Evolutionary conservation across 1,140 invertebrate genomes (phyloP), one percentile per base, ranked within the genome.

Genomic region (Lasioglossum albipes): DNA sequence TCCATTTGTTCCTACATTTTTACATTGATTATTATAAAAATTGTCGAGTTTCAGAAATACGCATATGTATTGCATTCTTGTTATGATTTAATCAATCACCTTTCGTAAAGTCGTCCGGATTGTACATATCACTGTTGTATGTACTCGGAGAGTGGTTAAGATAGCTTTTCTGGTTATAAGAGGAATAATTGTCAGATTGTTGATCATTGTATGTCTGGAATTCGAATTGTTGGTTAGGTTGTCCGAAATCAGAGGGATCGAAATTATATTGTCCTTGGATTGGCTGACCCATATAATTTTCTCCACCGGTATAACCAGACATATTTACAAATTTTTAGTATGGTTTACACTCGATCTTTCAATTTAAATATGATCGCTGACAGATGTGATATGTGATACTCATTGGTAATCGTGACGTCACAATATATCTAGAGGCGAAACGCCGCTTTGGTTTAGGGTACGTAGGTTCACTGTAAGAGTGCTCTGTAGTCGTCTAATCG

Each of bases 141-240:
- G 84, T 1, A 74, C 54, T 89, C 76, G 91, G 90, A 13, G 87
- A 90, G 7, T 92, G 91, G 82, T 92, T 91, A 10, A 93, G 84
- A 70, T 82, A 93, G 27, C 83, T 84, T 66, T 92, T 89, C 54
- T 90, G 90, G 3, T 82, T 12, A 75, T 91, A 92, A 2, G 86
- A 52, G 20, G 85, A 84, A 81, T 88, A 90, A 69, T 91, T 89
- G 12, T 81, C 89, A 18, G 81, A 66, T 68, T 87, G 85, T 80
- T 91, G 90, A 13, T 93, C 91, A 31, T 67, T 85, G 49, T 92
- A 93, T 4, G 88, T 87, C 62, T 91, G 89, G 75, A 93, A 93
- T 13, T 93, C 93, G 42, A 93, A 91, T 86, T 93, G 91, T 89
- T 91, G 92, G 87, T 93, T 92, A 82, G 89, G 89, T 85, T 93